Evolutionary conservation across 2,113 vertebrate species (phyloP).

Genomic region (Bettongia penicillata): DNA sequence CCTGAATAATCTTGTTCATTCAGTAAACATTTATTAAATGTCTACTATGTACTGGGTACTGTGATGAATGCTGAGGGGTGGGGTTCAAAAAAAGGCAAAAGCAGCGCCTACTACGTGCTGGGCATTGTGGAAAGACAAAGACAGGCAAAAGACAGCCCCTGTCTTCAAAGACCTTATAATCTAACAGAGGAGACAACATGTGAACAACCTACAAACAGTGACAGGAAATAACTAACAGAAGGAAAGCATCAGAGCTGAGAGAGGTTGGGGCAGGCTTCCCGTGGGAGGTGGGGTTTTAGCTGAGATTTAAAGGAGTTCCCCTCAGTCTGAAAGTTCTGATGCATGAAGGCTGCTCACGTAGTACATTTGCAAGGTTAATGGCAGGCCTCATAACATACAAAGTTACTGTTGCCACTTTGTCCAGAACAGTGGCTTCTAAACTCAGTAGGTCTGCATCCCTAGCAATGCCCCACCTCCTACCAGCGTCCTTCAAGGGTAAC

Average conservation of each 20-base stretch:
- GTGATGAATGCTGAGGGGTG: no score
- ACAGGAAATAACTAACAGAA: not conserved
- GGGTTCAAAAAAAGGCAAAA: no score
- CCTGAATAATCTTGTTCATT: not conserved
- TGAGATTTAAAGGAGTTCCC: not conserved
- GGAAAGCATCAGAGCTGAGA: not conserved
- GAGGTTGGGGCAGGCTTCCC: not conserved
- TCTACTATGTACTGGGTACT: not conserved
- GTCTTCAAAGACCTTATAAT: no score
- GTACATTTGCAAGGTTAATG: not conserved
- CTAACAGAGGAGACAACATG: no score
- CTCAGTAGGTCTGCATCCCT: not conserved
- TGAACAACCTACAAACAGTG: not conserved
- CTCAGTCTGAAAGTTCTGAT: not conserved
- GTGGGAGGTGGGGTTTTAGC: not conserved
- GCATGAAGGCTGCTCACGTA: no score
- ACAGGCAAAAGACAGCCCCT: not conserved
- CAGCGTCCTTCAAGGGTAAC: not conserved
- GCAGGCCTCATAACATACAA: not conserved
- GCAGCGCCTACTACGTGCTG: rapidly evolving
- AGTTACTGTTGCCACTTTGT: no score
- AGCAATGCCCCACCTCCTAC: not conserved
- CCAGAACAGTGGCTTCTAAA: no score
- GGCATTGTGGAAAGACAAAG: no score
- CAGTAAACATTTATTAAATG: not conserved